These are phyloP conservation scores for Drosophila dunni DNA, from an alignment of 1,140 invertebrate species.

Conservation along the genomic window DNA sequence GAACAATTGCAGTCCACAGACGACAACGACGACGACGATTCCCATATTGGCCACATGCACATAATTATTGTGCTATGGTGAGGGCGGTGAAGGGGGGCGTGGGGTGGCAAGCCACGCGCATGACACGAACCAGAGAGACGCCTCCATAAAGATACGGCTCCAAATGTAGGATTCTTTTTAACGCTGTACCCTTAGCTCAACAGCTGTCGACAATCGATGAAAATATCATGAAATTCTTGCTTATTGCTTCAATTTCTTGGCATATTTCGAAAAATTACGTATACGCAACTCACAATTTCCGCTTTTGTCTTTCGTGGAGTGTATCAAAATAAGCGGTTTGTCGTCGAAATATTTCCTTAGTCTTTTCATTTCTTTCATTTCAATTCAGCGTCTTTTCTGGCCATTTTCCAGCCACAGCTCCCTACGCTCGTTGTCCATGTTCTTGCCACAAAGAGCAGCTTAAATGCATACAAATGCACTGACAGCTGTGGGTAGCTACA, in stretches of 20 bases:
- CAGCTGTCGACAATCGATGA: not conserved
- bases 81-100: not conserved
- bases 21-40: not conserved
- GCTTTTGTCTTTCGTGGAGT: not conserved
- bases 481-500: not conserved
- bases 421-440: not conserved
- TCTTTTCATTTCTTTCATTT: not conserved
- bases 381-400: not conserved
- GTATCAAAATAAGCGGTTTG: slow-evolving; percentile 1
- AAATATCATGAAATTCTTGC: not conserved
- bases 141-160: slow-evolving; percentile 10
- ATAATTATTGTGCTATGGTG: slow-evolving; percentile 38
- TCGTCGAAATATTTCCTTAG: not conserved
- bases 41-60: slow-evolving; percentile 45
- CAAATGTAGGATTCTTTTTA: slow-evolving; percentile 1
- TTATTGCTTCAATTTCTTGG: no score
- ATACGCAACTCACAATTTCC: not conserved
- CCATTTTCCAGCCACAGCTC: not conserved
- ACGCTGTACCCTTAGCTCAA: not conserved
- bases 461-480: slow-evolving; percentile 34
- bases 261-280: no score
- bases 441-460: slow-evolving; percentile 30
- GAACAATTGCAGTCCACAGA: slow-evolving; percentile 24
- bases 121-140: slow-evolving; percentile 19
- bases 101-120: slow-evolving; percentile 28